A percentile compares a stretch with the other conserved stretches of the same genome.
These are phyloP conservation scores for Euleptes europaea DNA, from an alignment of 2,113 vertebrate genomes.

Conservation along the genomic window DNA sequence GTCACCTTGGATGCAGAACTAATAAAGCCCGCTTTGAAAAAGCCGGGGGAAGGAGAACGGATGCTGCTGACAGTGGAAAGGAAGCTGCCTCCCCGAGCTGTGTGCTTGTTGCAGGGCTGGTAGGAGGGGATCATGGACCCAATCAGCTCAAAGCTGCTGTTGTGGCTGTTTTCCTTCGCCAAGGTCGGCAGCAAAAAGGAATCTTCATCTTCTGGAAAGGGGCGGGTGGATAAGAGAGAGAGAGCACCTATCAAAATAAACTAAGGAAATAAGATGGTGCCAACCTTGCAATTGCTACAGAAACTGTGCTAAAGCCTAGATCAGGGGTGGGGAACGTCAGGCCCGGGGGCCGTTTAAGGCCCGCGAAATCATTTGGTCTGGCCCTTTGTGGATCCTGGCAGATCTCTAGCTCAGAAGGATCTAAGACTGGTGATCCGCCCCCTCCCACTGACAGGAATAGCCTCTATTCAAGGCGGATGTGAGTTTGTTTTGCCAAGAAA, in stretches of 20 bases:
- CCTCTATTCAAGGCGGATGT: too few species aligned
- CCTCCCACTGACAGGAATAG: too few species aligned
- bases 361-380: too few species aligned
- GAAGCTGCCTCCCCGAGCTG: conserved; percentile 71
- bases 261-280: not conserved
- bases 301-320: too few species aligned
- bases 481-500: too few species aligned
- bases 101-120: conserved; percentile 86
- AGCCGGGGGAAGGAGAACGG: conserved; percentile 91
- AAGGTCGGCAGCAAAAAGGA: conserved; percentile 81
- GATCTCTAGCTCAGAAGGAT: too few species aligned
- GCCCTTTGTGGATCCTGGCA: too few species aligned
- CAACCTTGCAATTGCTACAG: not conserved
- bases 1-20: conserved; percentile 93
- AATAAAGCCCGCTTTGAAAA: conserved; percentile 89
- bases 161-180: conserved; percentile 92
- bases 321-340: too few species aligned
- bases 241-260: not conserved
- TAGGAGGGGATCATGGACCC: conserved; percentile 95
- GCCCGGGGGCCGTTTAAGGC: too few species aligned
- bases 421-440: too few species aligned
- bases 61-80: conserved; percentile 71
- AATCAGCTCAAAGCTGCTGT: conserved; percentile 95
- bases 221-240: not conserved
- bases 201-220: conserved; percentile 87